Base-by-base conservation (phyloP, 2,797 vertebrate genomes). In the Cyprinodon diabolis region DNA sequence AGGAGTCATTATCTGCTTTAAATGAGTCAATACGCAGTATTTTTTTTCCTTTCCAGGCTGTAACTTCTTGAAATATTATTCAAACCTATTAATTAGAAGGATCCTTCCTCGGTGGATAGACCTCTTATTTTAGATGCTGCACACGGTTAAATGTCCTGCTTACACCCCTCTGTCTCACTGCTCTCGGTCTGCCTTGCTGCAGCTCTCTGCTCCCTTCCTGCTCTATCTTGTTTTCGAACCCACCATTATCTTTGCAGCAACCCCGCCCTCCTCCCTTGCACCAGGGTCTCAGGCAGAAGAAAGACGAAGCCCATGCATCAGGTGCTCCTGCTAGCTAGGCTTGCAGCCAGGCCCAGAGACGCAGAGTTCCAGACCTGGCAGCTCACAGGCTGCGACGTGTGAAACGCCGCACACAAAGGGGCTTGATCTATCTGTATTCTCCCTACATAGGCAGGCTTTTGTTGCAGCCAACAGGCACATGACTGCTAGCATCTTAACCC, bases 401-500 rank as follows among this genome's bases (percentile, higher is more conserved):
- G 92, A 95, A 95, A 93, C 87, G 66, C 82, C 88, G 90, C 87
- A 92, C 93, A 95, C 94, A 95, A 94, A 93, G 90, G 91, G 95
- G 93, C 93, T 93, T 89, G 90, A 95, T 94, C 91, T 92, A 95
- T 95, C 94, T 93, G 87, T 92, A 95, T 95, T 93, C 93, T 80
- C 87, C 84, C 94, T 86, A 93, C 94, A 96, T 95, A 95, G 95
- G 94, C 93, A 89, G 87, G 92, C 94, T 96, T 96, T 96, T 96
- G 95, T 96, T 94, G 84, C 82, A 86, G 91, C 85, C 86, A 84
- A 83, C 89, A 91, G 51, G 86, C 95, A 93, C 93, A 95, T 95
- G 95, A 94, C 93, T 93, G 92, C 86, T 94, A 90, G 90, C 93
- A 92, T 95, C 93, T 94, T 93, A 94, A 93, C 91, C 93, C 92